These are phyloP conservation scores for Lasiommata megera DNA, from an alignment of 2,888 invertebrate species.

Conservation along the genomic window DNA sequence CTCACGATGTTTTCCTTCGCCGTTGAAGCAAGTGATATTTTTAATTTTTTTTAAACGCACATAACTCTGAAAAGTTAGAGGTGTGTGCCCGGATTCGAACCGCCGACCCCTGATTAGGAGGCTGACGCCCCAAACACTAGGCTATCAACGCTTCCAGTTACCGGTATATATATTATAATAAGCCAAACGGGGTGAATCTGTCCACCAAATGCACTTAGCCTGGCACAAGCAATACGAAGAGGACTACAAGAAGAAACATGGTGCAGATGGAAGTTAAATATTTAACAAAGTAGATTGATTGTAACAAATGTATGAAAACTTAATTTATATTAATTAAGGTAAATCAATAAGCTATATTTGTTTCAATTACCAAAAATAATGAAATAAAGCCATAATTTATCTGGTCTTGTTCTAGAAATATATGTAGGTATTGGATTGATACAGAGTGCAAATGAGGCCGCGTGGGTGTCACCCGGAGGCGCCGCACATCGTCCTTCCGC, in stretches of 20 bases:
- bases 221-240: slow-evolving; percentile 86
- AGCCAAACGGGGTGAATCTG: slow-evolving; percentile 85
- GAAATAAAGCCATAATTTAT: not conserved
- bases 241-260: slow-evolving; percentile 43
- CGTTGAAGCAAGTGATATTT: no score
- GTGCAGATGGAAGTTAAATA: slow-evolving; percentile 14
- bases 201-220: slow-evolving; percentile 85
- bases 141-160: no score
- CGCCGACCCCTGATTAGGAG: no score
- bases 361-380: no score
- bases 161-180: no score
- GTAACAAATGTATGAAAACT: not conserved
- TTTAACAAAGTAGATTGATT: slow-evolving; percentile 27
- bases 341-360: no score
- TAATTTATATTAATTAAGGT: no score
- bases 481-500: slow-evolving; percentile 25
- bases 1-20: no score
- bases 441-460: slow-evolving; percentile 9
- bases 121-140: no score
- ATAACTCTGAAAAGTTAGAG: no score
- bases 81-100: no score
- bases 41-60: no score
- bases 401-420: not conserved
- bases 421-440: not conserved
- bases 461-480: slow-evolving; percentile 30